Evolutionary conservation across 2,888 invertebrate species (phyloP).

Genomic region (Epinotia nisella): DNA sequence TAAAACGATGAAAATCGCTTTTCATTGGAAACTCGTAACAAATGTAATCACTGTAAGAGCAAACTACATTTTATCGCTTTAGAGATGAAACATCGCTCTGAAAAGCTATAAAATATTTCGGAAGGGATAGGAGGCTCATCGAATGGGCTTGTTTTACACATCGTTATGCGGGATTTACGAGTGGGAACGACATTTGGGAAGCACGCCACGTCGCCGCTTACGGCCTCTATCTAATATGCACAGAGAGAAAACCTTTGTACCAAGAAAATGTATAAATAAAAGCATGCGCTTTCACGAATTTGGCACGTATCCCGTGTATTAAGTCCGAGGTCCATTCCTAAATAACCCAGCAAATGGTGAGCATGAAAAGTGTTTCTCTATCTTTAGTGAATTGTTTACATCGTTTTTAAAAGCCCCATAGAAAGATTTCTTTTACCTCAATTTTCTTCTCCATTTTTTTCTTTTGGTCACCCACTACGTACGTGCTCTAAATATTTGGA

Average conservation of each 20-base stretch:
- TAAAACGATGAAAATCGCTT: background rate
- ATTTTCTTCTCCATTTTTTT: slow-evolving; percentile 27
- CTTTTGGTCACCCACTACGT: slow-evolving; percentile 25
- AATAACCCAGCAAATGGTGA: slow-evolving; percentile 74
- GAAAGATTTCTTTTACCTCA: slow-evolving; percentile 54
- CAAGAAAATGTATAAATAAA: slow-evolving; percentile 66
- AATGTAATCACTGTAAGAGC: slow-evolving; percentile 26
- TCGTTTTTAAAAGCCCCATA: slow-evolving; percentile 60
- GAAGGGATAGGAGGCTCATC: slow-evolving; percentile 37
- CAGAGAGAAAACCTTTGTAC: slow-evolving; percentile 73
- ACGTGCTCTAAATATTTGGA: slow-evolving; percentile 37
- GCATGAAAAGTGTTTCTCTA: slow-evolving; percentile 65
- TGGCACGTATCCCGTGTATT: slow-evolving; percentile 66
- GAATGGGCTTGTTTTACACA: slow-evolving; percentile 51
- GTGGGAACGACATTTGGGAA: slow-evolving; percentile 66
- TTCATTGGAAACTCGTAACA: background rate
- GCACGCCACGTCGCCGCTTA: slow-evolving; percentile 69
- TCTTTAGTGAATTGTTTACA: slow-evolving; percentile 67
- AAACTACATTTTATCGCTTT: slow-evolving; percentile 21
- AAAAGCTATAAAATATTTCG: slow-evolving; percentile 36
- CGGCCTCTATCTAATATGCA: slow-evolving; percentile 72
- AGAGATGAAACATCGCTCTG: slow-evolving; percentile 19
- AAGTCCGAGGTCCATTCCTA: slow-evolving; percentile 70
- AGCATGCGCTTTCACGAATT: slow-evolving; percentile 68
- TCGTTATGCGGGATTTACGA: slow-evolving; percentile 70